Evolutionary conservation across 2,888 invertebrate genomes (phyloP).

Genomic region (Ornithoptera priamus): DNA sequence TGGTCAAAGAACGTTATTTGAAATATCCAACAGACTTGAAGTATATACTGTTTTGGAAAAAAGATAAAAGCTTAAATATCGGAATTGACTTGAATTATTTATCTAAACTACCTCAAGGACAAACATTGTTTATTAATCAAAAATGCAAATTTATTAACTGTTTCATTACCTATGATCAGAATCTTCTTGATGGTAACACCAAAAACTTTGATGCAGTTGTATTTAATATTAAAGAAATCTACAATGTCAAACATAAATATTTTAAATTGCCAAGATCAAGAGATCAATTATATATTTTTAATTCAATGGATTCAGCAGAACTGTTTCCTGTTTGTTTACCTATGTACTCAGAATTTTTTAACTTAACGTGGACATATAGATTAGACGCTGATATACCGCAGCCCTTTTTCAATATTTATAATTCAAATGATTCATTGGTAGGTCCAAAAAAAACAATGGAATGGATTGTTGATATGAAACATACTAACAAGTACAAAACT

Average conservation of each 20-base stretch:
- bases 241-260: conserved; percentile 39
- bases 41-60: conserved; percentile 64
- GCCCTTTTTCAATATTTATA: conserved; percentile 55
- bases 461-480: conserved; percentile 53
- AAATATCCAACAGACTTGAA: conserved; percentile 61
- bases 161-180: conserved; percentile 58
- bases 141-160: conserved; percentile 64
- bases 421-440: conserved; percentile 43
- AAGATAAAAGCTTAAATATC: conserved; percentile 35
- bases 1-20: neutral
- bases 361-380: conserved; percentile 72
- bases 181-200: conserved; percentile 43
- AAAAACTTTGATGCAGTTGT: conserved; percentile 61
- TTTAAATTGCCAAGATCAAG: conserved; percentile 48
- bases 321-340: conserved; percentile 55
- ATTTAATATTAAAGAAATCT: conserved; percentile 51
- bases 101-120: conserved; percentile 45
- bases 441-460: conserved; percentile 52
- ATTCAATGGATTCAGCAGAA: conserved; percentile 56
- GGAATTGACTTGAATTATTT: conserved; percentile 34
- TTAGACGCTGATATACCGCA: conserved; percentile 61
- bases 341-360: conserved; percentile 62
- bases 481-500: conserved; percentile 36
- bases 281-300: conserved; percentile 61
- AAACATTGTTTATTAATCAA: conserved; percentile 56